phyloP scores from a whole-genome alignment of 2,113 vertebrate species.

The Cichladusa arquata region DNA sequence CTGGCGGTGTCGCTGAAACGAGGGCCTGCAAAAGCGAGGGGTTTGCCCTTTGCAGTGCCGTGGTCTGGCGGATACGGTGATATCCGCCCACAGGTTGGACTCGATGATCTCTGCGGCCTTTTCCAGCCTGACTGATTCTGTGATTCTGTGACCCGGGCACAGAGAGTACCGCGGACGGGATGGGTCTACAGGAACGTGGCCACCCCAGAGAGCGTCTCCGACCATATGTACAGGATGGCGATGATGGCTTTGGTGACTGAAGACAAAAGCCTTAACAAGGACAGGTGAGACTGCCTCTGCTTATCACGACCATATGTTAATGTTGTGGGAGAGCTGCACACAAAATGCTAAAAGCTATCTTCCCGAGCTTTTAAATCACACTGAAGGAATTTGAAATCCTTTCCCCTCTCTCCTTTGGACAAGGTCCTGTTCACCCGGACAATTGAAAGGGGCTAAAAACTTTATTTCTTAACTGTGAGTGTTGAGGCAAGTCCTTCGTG shows the following conservation, averaged over 20 bases:
- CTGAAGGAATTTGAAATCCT: not conserved
- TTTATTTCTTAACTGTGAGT: not conserved
- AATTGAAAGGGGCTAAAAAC: not conserved
- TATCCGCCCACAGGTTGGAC: not conserved
- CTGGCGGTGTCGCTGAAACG: fast-evolving
- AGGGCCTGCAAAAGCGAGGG: not conserved
- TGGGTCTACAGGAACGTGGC: constrained; percentile 91
- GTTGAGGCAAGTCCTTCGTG: not conserved
- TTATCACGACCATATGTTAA: fast-evolving
- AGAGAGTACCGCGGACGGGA: constrained; percentile 91
- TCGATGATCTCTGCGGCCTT: not conserved
- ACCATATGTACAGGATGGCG: constrained; percentile 99
- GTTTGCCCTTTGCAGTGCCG: fast-evolving
- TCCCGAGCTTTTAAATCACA: not conserved
- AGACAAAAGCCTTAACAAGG: constrained; percentile 86
- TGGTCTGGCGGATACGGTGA: not conserved
- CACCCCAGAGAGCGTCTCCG: constrained; percentile 91
- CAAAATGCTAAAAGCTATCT: not conserved
- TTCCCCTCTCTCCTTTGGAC: not conserved
- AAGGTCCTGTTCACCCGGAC: not conserved
- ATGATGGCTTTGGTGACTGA: constrained; percentile 90
- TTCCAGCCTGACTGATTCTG: not conserved
- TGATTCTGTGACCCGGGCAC: not conserved
- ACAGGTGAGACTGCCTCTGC: constrained; percentile 75
- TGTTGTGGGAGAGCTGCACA: not conserved